A percentile compares a stretch with the other conserved stretches of the same genome.
These are phyloP conservation scores for Danio tinwini DNA, from an alignment of 2,797 vertebrate species.

Conservation along the genomic window DNA sequence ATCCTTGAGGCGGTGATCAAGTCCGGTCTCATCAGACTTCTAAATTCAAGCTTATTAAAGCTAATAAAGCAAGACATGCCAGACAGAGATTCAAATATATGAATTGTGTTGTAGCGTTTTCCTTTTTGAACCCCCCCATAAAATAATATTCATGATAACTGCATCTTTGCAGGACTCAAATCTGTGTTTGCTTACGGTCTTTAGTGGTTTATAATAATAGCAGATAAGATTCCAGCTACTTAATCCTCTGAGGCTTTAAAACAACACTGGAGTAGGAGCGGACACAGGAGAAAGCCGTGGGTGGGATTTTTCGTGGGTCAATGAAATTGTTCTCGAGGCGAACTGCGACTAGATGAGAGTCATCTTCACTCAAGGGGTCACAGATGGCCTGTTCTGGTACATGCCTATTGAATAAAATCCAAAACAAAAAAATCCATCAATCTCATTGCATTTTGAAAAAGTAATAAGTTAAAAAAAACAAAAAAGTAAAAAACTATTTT, in stretches of 20 bases:
- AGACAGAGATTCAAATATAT: background rate
- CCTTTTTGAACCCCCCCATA: background rate
- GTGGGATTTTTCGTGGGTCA: constrained; percentile 83
- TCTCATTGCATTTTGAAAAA: background rate
- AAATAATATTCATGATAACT: background rate
- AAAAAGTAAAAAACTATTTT: too few relatives aligned
- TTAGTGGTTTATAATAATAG: constrained; percentile 23
- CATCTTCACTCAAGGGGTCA: constrained; percentile 76
- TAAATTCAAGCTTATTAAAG: background rate
- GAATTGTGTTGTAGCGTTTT: background rate
- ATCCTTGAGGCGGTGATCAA: constrained; percentile 1
- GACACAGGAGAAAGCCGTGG: constrained; percentile 89
- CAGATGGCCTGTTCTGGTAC: constrained; percentile 88
- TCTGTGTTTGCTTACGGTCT: background rate
- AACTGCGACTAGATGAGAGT: constrained; percentile 86
- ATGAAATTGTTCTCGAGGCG: constrained; percentile 95
- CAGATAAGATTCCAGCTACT: constrained; percentile 59
- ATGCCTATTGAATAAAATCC: constrained; percentile 74
- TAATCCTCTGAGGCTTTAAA: constrained; percentile 88
- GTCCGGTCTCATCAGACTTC: constrained; percentile 20
- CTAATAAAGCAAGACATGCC: background rate
- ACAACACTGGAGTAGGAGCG: constrained; percentile 88
- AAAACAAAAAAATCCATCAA: constrained; percentile 51
- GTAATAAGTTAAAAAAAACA: too few relatives aligned
- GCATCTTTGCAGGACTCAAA: background rate